These are phyloP conservation scores for Styela plicata DNA, from an alignment of 23 tunicate genomes.

Conservation along the genomic window DNA sequence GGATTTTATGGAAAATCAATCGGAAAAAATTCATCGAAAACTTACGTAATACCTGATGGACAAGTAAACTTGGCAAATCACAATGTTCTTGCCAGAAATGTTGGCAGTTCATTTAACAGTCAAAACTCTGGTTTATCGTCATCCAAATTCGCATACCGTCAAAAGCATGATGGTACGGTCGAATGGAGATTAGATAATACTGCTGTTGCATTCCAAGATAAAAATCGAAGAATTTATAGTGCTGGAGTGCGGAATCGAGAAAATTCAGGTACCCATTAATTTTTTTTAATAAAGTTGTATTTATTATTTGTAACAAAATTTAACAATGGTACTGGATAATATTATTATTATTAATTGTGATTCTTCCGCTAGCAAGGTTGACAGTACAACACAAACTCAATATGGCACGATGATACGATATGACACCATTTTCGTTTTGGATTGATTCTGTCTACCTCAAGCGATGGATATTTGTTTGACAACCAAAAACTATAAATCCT, in stretches of 20 bases:
- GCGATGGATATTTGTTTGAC: too few relatives aligned
- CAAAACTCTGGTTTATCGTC: constrained; percentile 6
- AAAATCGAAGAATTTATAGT: constrained; percentile 18
- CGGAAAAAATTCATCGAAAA: neutral
- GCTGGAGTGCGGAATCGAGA: constrained; percentile 25
- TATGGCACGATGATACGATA: too few relatives aligned
- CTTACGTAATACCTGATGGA: constrained; percentile 33
- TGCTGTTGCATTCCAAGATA: constrained; percentile 24
- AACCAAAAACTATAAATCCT: too few relatives aligned
- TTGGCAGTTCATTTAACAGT: constrained; percentile 13
- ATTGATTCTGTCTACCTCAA: too few relatives aligned
- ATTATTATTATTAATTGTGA: too few relatives aligned
- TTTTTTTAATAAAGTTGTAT: too few relatives aligned
- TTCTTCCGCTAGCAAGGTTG: too few relatives aligned
- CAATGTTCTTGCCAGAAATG: constrained; percentile 16
- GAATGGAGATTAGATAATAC: constrained; percentile 28
- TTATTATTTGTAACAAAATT: too few relatives aligned
- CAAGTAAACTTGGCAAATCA: constrained; percentile 29
- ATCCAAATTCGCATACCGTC: constrained; percentile 30
- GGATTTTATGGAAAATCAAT: constrained; percentile 18
- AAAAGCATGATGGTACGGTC: constrained; percentile 32
- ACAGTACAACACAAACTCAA: too few relatives aligned
- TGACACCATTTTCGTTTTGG: too few relatives aligned
- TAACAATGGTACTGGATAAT: too few relatives aligned
- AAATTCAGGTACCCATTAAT: constrained; percentile 26